phyloP scores from a whole-genome alignment of 2,113 vertebrate species.

The Lipophrys pholis region DNA sequence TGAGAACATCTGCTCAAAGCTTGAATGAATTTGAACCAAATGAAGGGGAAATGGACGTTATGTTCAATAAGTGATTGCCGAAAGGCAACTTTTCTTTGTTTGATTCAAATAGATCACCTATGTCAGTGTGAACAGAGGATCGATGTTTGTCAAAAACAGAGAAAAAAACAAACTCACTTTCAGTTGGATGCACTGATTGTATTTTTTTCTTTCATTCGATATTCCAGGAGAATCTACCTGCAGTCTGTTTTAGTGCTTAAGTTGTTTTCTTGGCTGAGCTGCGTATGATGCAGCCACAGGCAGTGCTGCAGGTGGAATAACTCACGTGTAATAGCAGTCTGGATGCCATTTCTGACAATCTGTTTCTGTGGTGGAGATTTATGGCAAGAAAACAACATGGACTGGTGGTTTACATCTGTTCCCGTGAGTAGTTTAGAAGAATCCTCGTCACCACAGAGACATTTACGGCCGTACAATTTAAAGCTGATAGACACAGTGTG shows the following conservation, averaged over 20 bases:
- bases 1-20: no score
- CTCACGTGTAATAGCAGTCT: conserved; percentile 6
- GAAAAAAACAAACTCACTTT: no score
- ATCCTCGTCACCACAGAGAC: conserved; percentile 8
- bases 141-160: no score
- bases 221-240: not conserved
- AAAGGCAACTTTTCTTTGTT: no score
- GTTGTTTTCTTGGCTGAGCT: conserved; percentile 5
- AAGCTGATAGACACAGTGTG: not conserved
- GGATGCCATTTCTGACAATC: conserved; percentile 1
- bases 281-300: conserved; percentile 10
- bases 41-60: no score
- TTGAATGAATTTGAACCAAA: no score
- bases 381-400: conserved; percentile 10
- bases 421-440: conserved; percentile 25
- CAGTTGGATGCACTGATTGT: no score
- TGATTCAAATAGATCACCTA: no score
- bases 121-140: no score
- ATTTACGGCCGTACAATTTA: not conserved
- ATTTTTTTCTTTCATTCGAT: not conserved
- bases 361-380: conserved; percentile 19
- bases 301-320: conserved; percentile 14
- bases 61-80: no score
- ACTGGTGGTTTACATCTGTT: conserved; percentile 27
- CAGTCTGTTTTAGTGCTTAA: not conserved